Conservation (phyloP, 1,140 invertebrate species). For the Euura saliciscinereae region DNA sequence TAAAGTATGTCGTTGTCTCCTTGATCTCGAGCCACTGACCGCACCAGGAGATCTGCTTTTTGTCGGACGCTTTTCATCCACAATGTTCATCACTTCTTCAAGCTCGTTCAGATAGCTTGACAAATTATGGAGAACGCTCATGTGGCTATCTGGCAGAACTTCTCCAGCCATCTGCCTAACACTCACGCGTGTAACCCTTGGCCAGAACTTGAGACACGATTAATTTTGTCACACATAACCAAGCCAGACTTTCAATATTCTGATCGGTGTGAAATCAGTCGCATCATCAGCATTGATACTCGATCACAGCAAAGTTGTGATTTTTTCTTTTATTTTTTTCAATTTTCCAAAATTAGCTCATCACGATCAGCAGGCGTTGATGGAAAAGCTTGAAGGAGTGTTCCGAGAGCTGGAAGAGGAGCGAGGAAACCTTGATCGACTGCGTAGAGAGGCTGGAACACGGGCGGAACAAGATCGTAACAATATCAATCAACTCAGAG, state of each 20-base stretch:
- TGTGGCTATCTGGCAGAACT: neutral
- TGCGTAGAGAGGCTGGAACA: conserved; percentile 70
- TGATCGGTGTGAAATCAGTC: no score
- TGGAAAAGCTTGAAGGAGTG: conserved; percentile 74
- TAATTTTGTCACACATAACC: neutral
- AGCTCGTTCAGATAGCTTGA: neutral
- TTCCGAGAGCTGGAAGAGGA: conserved; percentile 75
- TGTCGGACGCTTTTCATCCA: neutral
- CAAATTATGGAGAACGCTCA: neutral
- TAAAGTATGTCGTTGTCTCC: neutral
- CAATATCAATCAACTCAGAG: conserved; percentile 73
- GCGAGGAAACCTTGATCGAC: conserved; percentile 70
- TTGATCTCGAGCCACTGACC: neutral
- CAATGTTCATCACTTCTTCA: neutral
- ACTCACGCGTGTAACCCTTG: neutral
- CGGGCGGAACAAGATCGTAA: conserved; percentile 75
- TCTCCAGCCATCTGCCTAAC: neutral
- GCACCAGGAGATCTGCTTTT: neutral
- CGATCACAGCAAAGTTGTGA: no score
- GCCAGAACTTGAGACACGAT: neutral
- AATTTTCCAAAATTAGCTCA: conserved; percentile 65
- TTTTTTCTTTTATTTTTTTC: neutral
- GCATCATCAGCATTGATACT: no score
- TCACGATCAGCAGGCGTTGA: conserved; percentile 82
- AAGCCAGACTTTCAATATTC: neutral